These are phyloP conservation scores for Cepphus grylle DNA, from an alignment of 2,113 vertebrate species.

Conservation along the genomic window DNA sequence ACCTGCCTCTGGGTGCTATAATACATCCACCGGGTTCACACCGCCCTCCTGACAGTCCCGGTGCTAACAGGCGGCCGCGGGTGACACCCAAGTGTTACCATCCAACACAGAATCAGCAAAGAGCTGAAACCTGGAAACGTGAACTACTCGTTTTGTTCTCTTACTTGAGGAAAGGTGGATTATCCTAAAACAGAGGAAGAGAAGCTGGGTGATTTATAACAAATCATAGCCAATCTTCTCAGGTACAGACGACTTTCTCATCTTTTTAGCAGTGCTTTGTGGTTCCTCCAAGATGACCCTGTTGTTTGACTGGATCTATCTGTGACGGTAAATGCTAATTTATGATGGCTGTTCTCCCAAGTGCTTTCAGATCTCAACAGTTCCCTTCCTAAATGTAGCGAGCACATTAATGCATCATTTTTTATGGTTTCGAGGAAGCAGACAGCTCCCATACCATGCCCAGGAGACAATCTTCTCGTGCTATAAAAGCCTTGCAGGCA, in stretches of 20 bases:
- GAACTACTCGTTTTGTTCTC: background rate
- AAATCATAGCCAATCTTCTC: background rate
- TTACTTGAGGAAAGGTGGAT: background rate
- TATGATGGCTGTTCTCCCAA: background rate
- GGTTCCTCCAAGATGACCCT: background rate
- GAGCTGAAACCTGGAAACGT: background rate
- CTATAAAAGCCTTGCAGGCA: background rate
- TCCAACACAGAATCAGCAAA: background rate
- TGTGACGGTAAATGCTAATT: constrained; percentile 34
- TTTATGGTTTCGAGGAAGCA: constrained; percentile 14
- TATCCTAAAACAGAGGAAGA: background rate
- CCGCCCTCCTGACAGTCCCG: background rate
- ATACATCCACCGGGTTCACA: background rate
- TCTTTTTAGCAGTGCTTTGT: background rate
- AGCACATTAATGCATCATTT: background rate
- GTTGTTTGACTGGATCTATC: background rate
- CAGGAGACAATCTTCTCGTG: background rate
- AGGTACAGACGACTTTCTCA: background rate
- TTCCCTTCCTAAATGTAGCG: background rate
- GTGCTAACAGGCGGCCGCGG: background rate
- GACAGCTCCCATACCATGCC: background rate
- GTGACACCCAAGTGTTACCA: background rate
- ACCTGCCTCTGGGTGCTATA: background rate
- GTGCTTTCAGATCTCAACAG: background rate
- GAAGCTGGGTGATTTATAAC: background rate